phyloP scores from a whole-genome alignment of 2,888 invertebrate species.

The Conomelus anceps region DNA sequence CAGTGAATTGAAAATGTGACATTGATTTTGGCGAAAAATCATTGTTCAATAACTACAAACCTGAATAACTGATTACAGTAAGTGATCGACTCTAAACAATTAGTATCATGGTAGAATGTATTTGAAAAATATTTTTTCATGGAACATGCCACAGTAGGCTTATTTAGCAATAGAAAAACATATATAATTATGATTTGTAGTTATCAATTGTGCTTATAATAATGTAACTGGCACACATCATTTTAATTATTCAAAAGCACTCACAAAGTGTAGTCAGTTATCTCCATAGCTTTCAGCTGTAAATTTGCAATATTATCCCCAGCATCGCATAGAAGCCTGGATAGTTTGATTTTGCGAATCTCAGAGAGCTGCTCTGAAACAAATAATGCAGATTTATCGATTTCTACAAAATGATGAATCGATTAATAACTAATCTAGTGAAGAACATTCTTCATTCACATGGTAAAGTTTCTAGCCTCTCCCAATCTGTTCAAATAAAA shows the following conservation, averaged over 20 bases:
- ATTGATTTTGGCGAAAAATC: no score
- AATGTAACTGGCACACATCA: no score
- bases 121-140: no score
- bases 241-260: constrained; percentile 26
- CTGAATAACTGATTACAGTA: no score
- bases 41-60: no score
- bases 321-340: constrained; percentile 44
- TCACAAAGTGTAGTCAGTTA: constrained; percentile 43
- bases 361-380: constrained; percentile 43
- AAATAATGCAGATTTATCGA: not conserved
- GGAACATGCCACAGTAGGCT: no score
- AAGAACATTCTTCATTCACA: no score
- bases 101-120: not conserved
- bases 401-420: not conserved
- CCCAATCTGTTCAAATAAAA: no score
- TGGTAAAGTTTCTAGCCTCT: no score
- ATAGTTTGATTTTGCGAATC: constrained; percentile 42
- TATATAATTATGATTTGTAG: no score
- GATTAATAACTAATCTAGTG: not conserved
- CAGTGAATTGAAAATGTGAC: no score
- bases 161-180: no score
- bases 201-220: not conserved
- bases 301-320: constrained; percentile 43
- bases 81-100: not conserved
- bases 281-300: constrained; percentile 44